A percentile compares a stretch with the other conserved stretches of the same genome.
phyloP scores from a whole-genome alignment of 1,140 invertebrate species.

The Drosophila nasuta region DNA sequence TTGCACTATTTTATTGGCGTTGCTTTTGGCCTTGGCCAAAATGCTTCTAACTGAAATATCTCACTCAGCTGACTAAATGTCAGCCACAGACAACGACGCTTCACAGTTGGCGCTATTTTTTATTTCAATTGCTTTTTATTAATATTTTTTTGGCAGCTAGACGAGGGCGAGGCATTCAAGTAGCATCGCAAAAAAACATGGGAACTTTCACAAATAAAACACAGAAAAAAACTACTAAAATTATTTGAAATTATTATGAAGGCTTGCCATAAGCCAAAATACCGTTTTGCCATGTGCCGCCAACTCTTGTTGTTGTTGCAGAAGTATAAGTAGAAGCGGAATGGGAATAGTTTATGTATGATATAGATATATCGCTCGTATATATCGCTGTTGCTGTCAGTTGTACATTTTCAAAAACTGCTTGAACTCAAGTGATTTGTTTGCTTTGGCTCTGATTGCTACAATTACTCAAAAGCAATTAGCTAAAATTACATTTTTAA shows the following conservation, averaged over 20 bases:
- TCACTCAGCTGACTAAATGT: constrained; percentile 40
- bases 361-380: constrained; percentile 15
- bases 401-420: constrained; percentile 19
- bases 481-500: constrained; percentile 3
- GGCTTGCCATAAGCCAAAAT: constrained; percentile 54
- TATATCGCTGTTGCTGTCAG: constrained; percentile 40
- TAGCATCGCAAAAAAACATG: constrained; percentile 48
- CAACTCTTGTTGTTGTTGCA: constrained; percentile 22
- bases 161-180: constrained; percentile 60
- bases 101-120: constrained; percentile 18
- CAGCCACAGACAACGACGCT: constrained; percentile 17
- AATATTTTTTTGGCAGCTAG: constrained; percentile 47
- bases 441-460: constrained; percentile 1
- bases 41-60: constrained; percentile 19
- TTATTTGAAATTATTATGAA: constrained; percentile 59
- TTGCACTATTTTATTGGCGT: constrained; percentile 9
- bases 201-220: constrained; percentile 57
- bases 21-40: constrained; percentile 28
- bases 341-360: constrained; percentile 39
- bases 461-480: constrained; percentile 28
- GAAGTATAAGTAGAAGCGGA: constrained; percentile 4
- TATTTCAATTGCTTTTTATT: constrained; percentile 21
- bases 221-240: constrained; percentile 39
- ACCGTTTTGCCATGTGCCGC: constrained; percentile 48
- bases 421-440: constrained; percentile 62